A percentile compares a stretch with the other conserved stretches of the same genome.
Conservation (phyloP, 2,888 invertebrate species). For the Phragmatobia fuliginosa region DNA sequence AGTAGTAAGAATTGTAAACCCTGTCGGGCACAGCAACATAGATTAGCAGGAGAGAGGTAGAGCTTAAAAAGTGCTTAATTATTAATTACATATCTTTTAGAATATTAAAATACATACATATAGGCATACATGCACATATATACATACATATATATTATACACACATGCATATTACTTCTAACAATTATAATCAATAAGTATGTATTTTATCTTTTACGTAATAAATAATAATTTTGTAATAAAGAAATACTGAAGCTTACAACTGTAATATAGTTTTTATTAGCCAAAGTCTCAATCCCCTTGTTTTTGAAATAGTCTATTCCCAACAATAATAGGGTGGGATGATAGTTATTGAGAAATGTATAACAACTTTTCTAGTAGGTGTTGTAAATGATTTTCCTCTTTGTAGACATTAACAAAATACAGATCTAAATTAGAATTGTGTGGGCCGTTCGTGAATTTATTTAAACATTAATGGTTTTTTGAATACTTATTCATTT, state of each 20-base stretch:
- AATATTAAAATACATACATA: too few species aligned
- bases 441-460: not conserved
- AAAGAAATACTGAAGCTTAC: not conserved
- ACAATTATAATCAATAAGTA: not conserved
- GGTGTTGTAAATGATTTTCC: not conserved
- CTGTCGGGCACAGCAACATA: too few species aligned
- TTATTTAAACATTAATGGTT: not conserved
- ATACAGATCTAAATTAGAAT: not conserved
- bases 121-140: too few species aligned
- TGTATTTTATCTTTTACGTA: not conserved
- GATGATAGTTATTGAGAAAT: not conserved
- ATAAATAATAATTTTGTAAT: not conserved
- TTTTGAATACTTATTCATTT: not conserved
- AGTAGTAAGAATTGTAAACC: too few species aligned
- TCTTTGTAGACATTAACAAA: not conserved
- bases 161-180: not conserved
- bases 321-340: not conserved
- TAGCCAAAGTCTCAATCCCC: not conserved
- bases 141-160: too few species aligned
- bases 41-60: too few species aligned
- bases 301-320: not conserved
- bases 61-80: too few species aligned
- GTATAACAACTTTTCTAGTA: not conserved
- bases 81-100: too few species aligned
- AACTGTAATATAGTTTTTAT: not conserved